Evolutionary conservation across 2,797 vertebrate genomes (phyloP).

Genomic region (Ficedula albicollis): DNA sequence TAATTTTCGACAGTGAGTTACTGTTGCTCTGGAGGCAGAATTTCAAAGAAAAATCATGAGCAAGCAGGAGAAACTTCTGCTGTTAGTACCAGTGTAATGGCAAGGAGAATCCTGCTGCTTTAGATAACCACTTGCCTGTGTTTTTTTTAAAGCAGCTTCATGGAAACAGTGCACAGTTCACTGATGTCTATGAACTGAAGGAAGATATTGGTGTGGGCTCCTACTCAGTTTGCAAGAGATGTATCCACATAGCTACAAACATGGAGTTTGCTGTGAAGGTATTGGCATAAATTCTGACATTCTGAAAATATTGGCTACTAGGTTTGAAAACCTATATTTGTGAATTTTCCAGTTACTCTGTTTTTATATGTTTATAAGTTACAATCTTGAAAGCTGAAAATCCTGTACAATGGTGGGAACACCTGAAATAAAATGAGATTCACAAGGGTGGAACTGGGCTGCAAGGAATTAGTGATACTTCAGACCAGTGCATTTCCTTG

Average conservation of each 20-base stretch:
- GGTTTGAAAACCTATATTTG: background rate
- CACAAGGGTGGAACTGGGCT: background rate
- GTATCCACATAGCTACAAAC: conserved; percentile 86
- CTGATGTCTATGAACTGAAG: conserved; percentile 91
- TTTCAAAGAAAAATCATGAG: background rate
- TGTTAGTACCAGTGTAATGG: background rate
- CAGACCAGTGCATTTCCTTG: background rate
- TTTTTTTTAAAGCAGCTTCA: conserved; percentile 82
- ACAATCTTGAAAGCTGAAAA: background rate
- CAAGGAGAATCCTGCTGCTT: background rate
- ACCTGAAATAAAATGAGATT: background rate
- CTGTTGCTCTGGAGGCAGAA: background rate
- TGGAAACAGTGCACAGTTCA: conserved; percentile 87
- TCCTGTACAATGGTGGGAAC: rapidly evolving
- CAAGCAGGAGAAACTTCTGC: background rate
- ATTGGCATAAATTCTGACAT: background rate
- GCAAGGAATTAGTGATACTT: background rate
- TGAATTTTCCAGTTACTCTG: background rate
- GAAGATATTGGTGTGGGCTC: conserved; percentile 97
- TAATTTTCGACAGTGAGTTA: background rate
- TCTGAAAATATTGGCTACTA: background rate
- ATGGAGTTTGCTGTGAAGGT: conserved; percentile 99
- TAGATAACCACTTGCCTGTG: background rate
- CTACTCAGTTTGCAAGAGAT: conserved; percentile 96
- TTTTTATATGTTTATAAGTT: background rate